Conservation (phyloP, 2,888 invertebrate genomes). For the Caenorhabditis wallacei region DNA sequence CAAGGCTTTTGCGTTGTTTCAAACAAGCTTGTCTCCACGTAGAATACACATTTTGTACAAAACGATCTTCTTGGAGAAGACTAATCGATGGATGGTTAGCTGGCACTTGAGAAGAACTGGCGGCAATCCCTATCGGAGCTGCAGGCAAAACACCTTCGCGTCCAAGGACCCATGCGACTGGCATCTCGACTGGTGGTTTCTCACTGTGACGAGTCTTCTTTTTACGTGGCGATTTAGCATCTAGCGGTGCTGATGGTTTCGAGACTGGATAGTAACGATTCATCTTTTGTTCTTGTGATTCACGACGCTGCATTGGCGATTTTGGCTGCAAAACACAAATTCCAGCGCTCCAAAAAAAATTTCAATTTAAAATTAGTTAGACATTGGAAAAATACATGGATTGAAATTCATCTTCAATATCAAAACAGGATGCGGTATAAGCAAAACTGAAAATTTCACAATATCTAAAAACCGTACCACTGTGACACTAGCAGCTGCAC, state of each 20-base stretch:
- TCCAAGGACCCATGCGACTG: conserved; percentile 97
- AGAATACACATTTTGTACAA: conserved; percentile 96
- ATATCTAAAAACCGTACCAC: conserved; percentile 66
- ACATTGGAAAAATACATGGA: not conserved
- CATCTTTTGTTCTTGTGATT: conserved; percentile 78
- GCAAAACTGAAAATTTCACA: conserved; percentile 27
- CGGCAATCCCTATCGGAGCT: conserved; percentile 70
- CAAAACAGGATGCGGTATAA: conserved; percentile 36
- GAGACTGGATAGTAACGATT: conserved; percentile 96
- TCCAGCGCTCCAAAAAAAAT: too few species aligned
- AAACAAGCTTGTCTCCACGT: conserved; percentile 95
- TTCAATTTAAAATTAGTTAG: not conserved
- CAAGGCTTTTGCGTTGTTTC: conserved; percentile 94
- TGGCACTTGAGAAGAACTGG: conserved; percentile 72
- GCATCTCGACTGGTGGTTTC: conserved; percentile 94
- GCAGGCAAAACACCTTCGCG: conserved; percentile 63
- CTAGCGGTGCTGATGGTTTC: conserved; percentile 86
- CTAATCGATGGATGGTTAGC: conserved; percentile 92
- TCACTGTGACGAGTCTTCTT: conserved; percentile 87
- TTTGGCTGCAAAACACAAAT: conserved; percentile 82
- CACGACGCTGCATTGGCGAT: conserved; percentile 82
- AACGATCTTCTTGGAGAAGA: conserved; percentile 95
- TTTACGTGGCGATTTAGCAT: conserved; percentile 87
- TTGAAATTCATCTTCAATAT: not conserved
- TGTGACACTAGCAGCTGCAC: conserved; percentile 75